Evolutionary conservation across 2,797 vertebrate species (phyloP).

Genomic region (Galaxias olidus): DNA sequence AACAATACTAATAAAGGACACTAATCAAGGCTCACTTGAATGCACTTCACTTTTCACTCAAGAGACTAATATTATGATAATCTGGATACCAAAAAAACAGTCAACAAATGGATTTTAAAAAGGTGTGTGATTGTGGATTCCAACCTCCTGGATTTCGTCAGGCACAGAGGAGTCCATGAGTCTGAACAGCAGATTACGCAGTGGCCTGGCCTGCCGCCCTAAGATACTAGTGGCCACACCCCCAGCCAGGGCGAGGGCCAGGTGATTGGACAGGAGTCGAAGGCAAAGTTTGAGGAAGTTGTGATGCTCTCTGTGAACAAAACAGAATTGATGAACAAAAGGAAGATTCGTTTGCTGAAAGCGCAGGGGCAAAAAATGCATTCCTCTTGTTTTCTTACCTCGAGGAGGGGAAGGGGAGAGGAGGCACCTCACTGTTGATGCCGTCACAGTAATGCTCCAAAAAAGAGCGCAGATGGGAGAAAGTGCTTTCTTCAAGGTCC

Average conservation of each 20-base stretch:
- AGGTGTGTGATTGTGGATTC: no score
- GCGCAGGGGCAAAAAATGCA: no score
- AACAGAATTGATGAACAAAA: background rate
- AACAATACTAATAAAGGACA: no score
- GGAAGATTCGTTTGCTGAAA: no score
- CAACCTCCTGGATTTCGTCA: slow-evolving; percentile 81
- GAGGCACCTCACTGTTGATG: slow-evolving; percentile 79
- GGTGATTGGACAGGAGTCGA: slow-evolving; percentile 81
- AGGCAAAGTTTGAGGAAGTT: slow-evolving; percentile 83
- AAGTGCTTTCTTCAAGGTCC: slow-evolving; percentile 83
- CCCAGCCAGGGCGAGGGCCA: slow-evolving; percentile 80
- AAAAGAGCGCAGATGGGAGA: slow-evolving; percentile 79
- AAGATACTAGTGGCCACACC: slow-evolving; percentile 80
- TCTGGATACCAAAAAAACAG: no score
- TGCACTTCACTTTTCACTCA: no score
- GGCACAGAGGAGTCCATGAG: slow-evolving; percentile 82
- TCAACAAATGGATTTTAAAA: no score
- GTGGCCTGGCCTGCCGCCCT: slow-evolving; percentile 78
- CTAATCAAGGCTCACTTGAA: no score
- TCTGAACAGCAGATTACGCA: slow-evolving; percentile 82
- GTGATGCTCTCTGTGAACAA: slow-evolving; percentile 76
- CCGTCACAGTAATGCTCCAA: slow-evolving; percentile 80
- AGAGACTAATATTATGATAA: no score
- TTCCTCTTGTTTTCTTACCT: slow-evolving; percentile 52
- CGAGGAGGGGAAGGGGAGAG: slow-evolving; percentile 78